Base-by-base conservation (phyloP, 1,140 invertebrate genomes). In the Pectinophora gossypiella region DNA sequence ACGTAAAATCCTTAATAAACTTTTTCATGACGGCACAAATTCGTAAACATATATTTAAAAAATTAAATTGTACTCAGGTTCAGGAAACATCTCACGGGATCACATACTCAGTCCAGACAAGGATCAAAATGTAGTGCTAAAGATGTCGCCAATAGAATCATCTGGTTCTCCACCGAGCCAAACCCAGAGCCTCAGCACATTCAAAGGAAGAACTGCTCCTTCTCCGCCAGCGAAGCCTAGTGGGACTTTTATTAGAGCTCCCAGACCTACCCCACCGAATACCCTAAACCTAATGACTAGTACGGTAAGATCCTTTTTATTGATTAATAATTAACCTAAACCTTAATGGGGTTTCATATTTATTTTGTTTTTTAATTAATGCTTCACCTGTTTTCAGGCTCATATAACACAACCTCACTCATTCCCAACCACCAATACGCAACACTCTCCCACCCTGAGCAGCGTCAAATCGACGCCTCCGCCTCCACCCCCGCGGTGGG, bases 191-290 rank as follows among this genome's bases (percentile, higher is more conserved):
- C 68, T 92, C 68, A 90, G 88, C 59, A 92, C 91, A 2, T 92
- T 92, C 64, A 92, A 92, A 76, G 89, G 89, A 22, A 79, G 76
- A 68, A 79, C 72, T 56, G 85, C 85, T 2, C 88, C 88, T n/a
- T 89, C 88, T 6, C 88, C 90, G 12, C 80, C 89, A 19, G 77
- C 77, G 22, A 85, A 85, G 53, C 83, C 85, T 13, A 79, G 54
- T 38, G 70, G 73, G 45, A 62, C 72, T 19, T 87, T 87, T 55
- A 64, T 91, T 36, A 85, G 92, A 70, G 92, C 92, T 32, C 91
- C 92, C n/a, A 88, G 94, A 66, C 94, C 94, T 0, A 94, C 94
- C 51, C 93, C 94, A 58, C 94, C 94, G 3, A 95, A 95, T 70
- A 95, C 94, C 13, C 81, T 95, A 55, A 95, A 95, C 85, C 89